Conservation (phyloP, 35 echinoderm and acorn worm species). For the Stichopus chloronotus region DNA sequence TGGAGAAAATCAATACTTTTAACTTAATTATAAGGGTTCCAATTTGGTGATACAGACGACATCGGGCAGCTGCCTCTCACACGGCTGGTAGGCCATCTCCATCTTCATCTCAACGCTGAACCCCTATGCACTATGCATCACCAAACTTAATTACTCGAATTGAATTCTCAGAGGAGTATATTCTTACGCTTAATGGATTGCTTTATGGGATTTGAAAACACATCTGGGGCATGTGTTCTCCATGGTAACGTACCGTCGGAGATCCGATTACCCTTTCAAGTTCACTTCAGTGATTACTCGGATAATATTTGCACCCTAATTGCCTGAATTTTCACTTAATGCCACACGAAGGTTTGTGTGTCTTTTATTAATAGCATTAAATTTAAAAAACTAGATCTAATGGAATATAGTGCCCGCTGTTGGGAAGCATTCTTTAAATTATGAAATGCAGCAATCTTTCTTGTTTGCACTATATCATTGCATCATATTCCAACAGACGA, state of each 20-base stretch:
- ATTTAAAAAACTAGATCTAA: too few relatives aligned
- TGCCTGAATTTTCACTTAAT: background rate
- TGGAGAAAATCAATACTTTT: slow-evolving; percentile 18
- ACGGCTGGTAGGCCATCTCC: background rate
- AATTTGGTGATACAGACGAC: background rate
- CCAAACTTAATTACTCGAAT: slow-evolving; percentile 5
- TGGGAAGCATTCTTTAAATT: too few relatives aligned
- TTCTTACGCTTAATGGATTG: slow-evolving; percentile 23
- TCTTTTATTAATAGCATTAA: too few relatives aligned
- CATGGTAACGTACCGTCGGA: background rate
- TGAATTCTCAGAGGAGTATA: slow-evolving; percentile 18
- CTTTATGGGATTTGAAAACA: background rate
- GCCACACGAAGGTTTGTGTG: too few relatives aligned
- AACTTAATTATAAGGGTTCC: slow-evolving; percentile 20
- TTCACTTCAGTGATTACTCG: background rate
- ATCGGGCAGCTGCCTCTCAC: background rate
- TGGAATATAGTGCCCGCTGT: too few relatives aligned
- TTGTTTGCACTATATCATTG: too few relatives aligned
- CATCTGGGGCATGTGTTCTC: slow-evolving; percentile 11
- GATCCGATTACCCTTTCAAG: slow-evolving; percentile 51
- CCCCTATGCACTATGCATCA: background rate
- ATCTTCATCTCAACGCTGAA: background rate
- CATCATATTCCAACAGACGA: too few relatives aligned
- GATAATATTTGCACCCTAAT: background rate
- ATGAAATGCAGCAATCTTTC: too few relatives aligned